Evolutionary conservation across 2,888 invertebrate genomes (phyloP), one percentile per base, ranked within the genome.

Genomic region (Boloria euphrosyne): DNA sequence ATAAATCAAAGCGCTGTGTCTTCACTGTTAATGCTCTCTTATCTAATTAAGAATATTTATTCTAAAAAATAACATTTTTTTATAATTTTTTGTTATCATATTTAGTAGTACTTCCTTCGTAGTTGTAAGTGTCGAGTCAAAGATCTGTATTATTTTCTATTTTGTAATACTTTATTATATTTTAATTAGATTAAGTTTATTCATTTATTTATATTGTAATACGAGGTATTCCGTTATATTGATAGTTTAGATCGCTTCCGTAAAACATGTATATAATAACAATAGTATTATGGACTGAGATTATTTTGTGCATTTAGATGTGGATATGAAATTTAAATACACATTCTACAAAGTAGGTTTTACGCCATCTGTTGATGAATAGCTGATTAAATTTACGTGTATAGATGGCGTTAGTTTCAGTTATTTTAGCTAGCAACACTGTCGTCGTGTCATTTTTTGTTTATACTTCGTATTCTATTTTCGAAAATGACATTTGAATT

Each of bases 131-230:
- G 86, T 87, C 85, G 87, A 92, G 91, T 91, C 91, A 92, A 90
- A 91, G 91, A 92, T 92, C 91, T 92, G 91, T 92, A 92, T 92
- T 92, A 92, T 90, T 90, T 90, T 87, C 82, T 91, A 91, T 90
- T 89, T 90, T 90, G 85, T 92, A 90, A 86, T 89, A 87, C 86
- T 85, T 89, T 89, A 89, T 82, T 87, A 82, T 88, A 89, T 90
- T 89, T 86, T 86, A 83, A 81, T 84, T 69, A 66, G 79, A 74
- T 74, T 88, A 87, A 87, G 86, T 84, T 83, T 79, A 82, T 80
- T 78, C 79, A 76, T 83, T 83, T 84, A 90, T 90, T 87, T 89
- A 89, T 90, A 86, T 38, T 38, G 31, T 85, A 86, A 90, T 89
- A 90, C 90, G 90, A 91, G 91, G 89, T 90, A 90, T 89, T 89